phyloP scores from a whole-genome alignment of 1,140 invertebrate genomes.

The Achroia grisella region DNA sequence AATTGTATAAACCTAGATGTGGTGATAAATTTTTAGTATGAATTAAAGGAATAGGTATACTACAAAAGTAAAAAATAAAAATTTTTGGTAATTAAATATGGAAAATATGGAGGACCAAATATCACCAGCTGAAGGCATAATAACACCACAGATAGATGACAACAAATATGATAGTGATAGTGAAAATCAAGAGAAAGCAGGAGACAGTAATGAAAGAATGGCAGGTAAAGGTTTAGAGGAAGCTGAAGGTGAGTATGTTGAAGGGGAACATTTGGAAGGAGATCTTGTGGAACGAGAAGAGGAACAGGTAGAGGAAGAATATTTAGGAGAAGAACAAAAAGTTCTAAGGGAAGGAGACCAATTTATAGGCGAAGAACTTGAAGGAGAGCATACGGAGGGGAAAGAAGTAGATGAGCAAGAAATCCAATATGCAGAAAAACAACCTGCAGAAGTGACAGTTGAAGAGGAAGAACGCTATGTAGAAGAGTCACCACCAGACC shows the following conservation, averaged over 20 bases:
- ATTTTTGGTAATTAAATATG: slow-evolving; percentile 8
- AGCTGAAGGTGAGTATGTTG: slow-evolving; percentile 15
- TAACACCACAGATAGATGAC: neutral
- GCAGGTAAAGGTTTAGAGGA: slow-evolving; percentile 9
- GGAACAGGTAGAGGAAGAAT: slow-evolving; percentile 18
- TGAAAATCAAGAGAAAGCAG: slow-evolving; percentile 4
- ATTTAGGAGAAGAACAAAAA: slow-evolving; percentile 18
- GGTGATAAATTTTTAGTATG: slow-evolving; percentile 50
- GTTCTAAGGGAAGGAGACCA: slow-evolving; percentile 17
- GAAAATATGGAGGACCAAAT: slow-evolving; percentile 10
- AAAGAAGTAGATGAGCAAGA: slow-evolving; percentile 21
- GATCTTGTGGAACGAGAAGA: too few relatives aligned
- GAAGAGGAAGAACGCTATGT: slow-evolving; percentile 48
- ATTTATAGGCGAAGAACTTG: slow-evolving; percentile 24
- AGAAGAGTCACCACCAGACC: slow-evolving; percentile 52
- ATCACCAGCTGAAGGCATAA: slow-evolving; percentile 2
- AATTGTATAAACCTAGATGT: slow-evolving; percentile 39
- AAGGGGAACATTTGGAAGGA: slow-evolving; percentile 16
- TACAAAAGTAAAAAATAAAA: too few relatives aligned
- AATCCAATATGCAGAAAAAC: slow-evolving; percentile 21
- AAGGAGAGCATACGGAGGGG: slow-evolving; percentile 26
- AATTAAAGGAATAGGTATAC: slow-evolving; percentile 6
- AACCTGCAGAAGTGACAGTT: slow-evolving; percentile 17
- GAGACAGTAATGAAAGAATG: slow-evolving; percentile 11
- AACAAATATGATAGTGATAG: slow-evolving; percentile 11